Conservation (phyloP, 2,797 vertebrate genomes). For the Clangula hyemalis region DNA sequence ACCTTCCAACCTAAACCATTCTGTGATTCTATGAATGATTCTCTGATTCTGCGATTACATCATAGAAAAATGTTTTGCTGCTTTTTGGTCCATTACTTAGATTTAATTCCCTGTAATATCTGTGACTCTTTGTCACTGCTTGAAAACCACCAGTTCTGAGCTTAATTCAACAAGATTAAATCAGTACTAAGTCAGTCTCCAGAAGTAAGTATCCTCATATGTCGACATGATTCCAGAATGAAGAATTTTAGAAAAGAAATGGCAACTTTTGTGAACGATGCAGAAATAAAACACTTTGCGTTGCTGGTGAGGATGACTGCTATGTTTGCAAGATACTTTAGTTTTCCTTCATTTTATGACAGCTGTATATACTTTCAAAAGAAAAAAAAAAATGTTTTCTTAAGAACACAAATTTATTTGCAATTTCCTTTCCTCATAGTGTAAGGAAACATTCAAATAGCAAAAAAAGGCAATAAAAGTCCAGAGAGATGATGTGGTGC, state of each 20-base stretch:
- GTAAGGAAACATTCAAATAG: constrained; percentile 5
- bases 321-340: neutral
- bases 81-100: neutral
- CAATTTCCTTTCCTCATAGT: neutral
- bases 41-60: neutral
- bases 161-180: neutral
- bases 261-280: neutral
- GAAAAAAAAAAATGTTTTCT: neutral
- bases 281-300: neutral
- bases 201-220: neutral
- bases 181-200: neutral
- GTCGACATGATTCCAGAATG: neutral
- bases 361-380: neutral
- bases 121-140: neutral
- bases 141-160: neutral
- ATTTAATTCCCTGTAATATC: neutral
- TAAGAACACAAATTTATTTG: neutral
- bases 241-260: neutral
- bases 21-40: too few relatives aligned
- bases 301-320: neutral
- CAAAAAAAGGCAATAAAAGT: neutral
- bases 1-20: too few relatives aligned
- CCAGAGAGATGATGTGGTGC: neutral
- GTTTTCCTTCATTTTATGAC: neutral
- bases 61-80: neutral